Base-by-base conservation (phyloP, 2,113 vertebrate genomes). In the Candoia aspera region DNA sequence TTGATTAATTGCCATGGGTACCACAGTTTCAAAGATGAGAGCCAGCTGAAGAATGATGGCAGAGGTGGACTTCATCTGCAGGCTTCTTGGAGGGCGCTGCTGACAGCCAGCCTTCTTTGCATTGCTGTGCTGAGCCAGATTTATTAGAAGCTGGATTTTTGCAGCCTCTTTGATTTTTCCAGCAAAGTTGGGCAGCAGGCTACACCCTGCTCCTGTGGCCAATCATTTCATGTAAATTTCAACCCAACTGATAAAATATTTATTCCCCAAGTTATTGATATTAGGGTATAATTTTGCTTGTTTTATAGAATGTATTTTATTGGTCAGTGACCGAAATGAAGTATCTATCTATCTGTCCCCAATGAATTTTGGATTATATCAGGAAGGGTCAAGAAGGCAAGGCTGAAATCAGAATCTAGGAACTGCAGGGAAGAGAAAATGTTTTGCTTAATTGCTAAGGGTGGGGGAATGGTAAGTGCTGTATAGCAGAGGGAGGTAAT, bases 1-100 rank as follows among this genome's bases (percentile, higher is more conserved):
- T 59, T 55, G 68, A 21, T 95, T 26, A 87, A 33, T 54, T 42
- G 42, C 2, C 42, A 64, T 10, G 91, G 11, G 57, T 54, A 60
- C n/a, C 84, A 84, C 42, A 42, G 42, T 42, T 42, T 42, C 42
- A 42, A 42, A 42, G 42, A 42, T 42, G 42, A 42, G n/a, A 53
- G 37, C 60, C 93, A 29, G 83, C 55, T 62, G 91, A 88, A 54
- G 15, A 10, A 37, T 23, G 90, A 68, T 86, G 6, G 55, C 24
- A n/a, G 42, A 33, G 84, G 57, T 58, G 88, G 62, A 24, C 84
- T 53, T 79, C 92, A 92, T 60, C 42, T 73, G 86, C 88, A 89
- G 62, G 8, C 83, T 91, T 17, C 23, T 92, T 94, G 85, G n/a
- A 42, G 57, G 86, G 54, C 33, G 19, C 55, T 87, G n/a, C 87